Evolutionary conservation across 2,888 invertebrate species (phyloP).

Genomic region (Platycheirus albimanus): DNA sequence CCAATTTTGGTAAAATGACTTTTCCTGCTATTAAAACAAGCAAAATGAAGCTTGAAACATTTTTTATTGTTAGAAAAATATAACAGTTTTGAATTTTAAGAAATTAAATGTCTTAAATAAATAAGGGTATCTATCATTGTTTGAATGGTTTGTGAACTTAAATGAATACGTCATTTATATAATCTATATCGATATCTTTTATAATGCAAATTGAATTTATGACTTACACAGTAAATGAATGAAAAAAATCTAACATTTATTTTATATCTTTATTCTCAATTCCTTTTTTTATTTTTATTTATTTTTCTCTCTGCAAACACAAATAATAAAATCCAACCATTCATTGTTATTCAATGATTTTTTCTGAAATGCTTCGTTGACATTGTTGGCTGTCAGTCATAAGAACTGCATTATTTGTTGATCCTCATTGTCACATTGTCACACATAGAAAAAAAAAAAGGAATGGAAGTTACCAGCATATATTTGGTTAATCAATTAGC

Average conservation of each 20-base stretch:
- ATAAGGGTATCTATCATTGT: too few species aligned
- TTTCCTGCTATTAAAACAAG: too few species aligned
- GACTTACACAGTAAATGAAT: not conserved
- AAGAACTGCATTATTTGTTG: not conserved
- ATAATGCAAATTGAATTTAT: not conserved
- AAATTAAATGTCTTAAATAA: too few species aligned
- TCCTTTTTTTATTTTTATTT: not conserved
- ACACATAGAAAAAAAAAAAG: too few species aligned
- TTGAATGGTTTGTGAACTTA: too few species aligned
- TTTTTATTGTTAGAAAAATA: too few species aligned
- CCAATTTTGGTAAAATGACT: too few species aligned
- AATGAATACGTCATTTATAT: too few species aligned
- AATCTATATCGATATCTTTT: too few species aligned
- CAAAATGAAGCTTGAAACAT: too few species aligned
- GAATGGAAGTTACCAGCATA: not conserved
- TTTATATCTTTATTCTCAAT: not conserved
- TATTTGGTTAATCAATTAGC: constrained; percentile 39
- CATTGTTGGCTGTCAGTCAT: not conserved
- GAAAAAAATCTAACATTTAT: not conserved
- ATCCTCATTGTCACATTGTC: not conserved
- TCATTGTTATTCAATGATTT: not conserved
- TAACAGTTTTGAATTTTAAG: too few species aligned
- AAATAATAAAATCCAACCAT: not conserved
- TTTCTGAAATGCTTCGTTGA: not conserved
- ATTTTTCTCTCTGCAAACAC: too few species aligned